These are phyloP conservation scores for Rostratula benghalensis DNA, from an alignment of 2,113 vertebrate species.

Conservation along the genomic window DNA sequence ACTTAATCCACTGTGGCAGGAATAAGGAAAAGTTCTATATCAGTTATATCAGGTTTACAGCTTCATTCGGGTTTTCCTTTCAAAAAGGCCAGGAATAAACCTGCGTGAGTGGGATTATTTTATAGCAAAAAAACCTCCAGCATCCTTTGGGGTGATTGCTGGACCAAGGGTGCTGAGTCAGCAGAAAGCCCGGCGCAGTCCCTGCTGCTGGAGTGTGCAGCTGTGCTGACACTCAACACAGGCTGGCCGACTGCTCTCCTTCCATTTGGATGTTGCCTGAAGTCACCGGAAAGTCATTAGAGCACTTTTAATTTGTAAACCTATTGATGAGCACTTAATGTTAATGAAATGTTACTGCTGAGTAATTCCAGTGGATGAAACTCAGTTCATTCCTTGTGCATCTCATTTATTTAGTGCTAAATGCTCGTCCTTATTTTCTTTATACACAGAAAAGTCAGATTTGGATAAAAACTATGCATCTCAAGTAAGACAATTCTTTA, in stretches of 20 bases:
- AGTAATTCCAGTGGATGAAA: constrained; percentile 40
- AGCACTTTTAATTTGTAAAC: background rate
- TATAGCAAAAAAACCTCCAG: background rate
- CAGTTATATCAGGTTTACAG: background rate
- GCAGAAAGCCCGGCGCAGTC: background rate
- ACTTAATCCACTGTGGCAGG: background rate
- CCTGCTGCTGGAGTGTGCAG: fast-evolving
- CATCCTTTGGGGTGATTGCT: fast-evolving
- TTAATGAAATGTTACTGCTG: background rate
- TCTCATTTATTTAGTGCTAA: constrained; percentile 32
- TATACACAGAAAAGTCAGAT: background rate
- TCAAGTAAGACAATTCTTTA: background rate
- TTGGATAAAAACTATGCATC: constrained; percentile 18
- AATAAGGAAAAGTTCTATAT: background rate
- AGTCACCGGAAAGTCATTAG: background rate
- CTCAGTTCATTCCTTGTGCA: constrained; percentile 1
- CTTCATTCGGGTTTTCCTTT: background rate
- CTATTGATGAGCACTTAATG: background rate
- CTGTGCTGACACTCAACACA: fast-evolving
- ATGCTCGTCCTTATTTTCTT: background rate
- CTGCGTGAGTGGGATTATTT: background rate
- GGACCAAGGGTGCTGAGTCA: background rate
- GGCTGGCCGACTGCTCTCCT: background rate
- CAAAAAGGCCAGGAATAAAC: background rate
- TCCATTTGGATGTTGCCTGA: background rate